These are phyloP conservation scores for Eupithecia inturbata DNA, from an alignment of 2,888 invertebrate species.

Conservation along the genomic window DNA sequence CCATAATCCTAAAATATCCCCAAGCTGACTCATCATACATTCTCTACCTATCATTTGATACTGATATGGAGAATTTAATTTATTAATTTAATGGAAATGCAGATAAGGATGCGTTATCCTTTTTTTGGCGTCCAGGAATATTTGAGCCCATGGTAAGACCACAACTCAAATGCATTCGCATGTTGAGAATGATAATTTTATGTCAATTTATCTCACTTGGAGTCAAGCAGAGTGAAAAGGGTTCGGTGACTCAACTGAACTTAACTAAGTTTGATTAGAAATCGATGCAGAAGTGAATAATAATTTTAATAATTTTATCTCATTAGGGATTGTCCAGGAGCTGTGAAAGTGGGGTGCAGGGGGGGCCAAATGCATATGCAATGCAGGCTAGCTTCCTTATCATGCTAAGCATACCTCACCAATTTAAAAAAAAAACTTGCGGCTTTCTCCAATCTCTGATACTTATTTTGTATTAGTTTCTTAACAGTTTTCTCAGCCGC, in stretches of 20 bases:
- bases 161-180: conserved; percentile 23
- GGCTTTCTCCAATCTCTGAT: no score
- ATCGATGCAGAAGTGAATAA: conserved; percentile 30
- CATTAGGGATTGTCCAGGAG: no score
- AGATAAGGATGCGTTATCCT: neutral
- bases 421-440: no score
- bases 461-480: no score
- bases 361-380: no score
- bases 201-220: conserved; percentile 46
- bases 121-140: conserved; percentile 24
- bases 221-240: conserved; percentile 50
- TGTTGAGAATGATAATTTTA: conserved; percentile 41
- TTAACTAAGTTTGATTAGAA: conserved; percentile 22
- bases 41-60: neutral
- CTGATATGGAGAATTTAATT: conserved; percentile 7
- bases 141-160: conserved; percentile 24
- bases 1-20: neutral
- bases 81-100: conserved; percentile 5
- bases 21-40: neutral
- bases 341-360: no score
- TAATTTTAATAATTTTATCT: neutral
- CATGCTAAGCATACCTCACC: no score
- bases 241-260: conserved; percentile 48
- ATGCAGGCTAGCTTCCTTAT: no score
- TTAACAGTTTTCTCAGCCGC: no score